phyloP scores from a whole-genome alignment of 2,888 invertebrate genomes.

The Drosophila helvetica region DNA sequence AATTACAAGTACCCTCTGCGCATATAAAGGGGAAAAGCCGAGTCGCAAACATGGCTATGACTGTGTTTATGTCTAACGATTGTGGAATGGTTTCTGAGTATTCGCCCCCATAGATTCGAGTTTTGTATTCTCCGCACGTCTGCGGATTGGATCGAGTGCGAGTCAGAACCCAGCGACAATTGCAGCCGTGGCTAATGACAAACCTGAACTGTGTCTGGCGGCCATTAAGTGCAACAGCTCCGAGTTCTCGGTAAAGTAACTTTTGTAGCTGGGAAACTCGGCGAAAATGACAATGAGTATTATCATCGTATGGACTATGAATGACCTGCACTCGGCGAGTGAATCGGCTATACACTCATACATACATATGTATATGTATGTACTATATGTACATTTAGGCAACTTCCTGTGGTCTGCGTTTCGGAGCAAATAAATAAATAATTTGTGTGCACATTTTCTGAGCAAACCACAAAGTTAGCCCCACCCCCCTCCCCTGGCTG shows the following conservation, averaged over 20 bases:
- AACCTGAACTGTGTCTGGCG: conserved; percentile 31
- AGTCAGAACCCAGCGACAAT: conserved; percentile 12
- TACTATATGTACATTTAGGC: too few species aligned
- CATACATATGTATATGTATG: too few species aligned
- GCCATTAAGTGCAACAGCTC: conserved; percentile 21
- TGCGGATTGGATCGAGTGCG: neutral
- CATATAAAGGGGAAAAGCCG: conserved; percentile 4
- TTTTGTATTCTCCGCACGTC: conserved; percentile 31
- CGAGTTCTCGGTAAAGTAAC: conserved; percentile 1
- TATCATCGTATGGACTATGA: neutral
- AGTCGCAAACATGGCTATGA: conserved; percentile 16
- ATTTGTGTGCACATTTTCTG: neutral
- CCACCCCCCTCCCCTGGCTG: too few species aligned
- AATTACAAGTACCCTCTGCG: too few species aligned
- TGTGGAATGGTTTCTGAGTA: neutral
- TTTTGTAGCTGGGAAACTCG: neutral
- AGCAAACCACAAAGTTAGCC: neutral
- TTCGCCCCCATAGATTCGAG: conserved; percentile 9
- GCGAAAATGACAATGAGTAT: neutral
- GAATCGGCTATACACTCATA: neutral
- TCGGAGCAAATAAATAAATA: neutral
- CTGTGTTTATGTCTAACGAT: conserved; percentile 15
- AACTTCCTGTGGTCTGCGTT: neutral
- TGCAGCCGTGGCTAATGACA: conserved; percentile 25
- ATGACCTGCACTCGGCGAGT: neutral